phyloP scores from a whole-genome alignment of 2,888 invertebrate genomes.

The Craniophora ligustri region DNA sequence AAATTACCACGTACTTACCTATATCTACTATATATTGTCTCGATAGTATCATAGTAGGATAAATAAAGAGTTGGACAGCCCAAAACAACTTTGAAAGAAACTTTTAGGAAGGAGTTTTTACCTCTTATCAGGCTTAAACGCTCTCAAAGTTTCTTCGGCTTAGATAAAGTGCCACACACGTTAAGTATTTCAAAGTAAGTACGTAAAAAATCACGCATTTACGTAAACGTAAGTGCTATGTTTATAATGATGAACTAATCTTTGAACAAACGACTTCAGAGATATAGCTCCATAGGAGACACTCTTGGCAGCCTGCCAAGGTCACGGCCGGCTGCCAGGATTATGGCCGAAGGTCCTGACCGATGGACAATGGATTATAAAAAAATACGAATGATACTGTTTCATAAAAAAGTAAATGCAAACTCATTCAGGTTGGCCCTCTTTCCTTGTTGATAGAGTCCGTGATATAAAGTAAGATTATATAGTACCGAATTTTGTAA shows the following conservation, averaged over 20 bases:
- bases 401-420: slow-evolving; percentile 51
- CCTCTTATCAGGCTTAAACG: neutral
- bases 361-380: slow-evolving; percentile 49
- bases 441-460: slow-evolving; percentile 20
- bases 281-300: too few relatives aligned
- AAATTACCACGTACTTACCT: neutral
- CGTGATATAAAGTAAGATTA: slow-evolving; percentile 23
- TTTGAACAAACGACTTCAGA: slow-evolving; percentile 9
- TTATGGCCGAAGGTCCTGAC: slow-evolving; percentile 26
- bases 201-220: neutral
- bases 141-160: neutral
- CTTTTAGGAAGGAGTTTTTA: neutral
- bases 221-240: slow-evolving; percentile 4
- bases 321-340: slow-evolving; percentile 39
- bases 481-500: slow-evolving; percentile 14
- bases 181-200: neutral
- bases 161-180: neutral
- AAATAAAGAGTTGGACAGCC: neutral
- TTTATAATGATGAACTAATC: slow-evolving; percentile 8
- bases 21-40: too few relatives aligned
- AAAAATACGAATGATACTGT: slow-evolving; percentile 64
- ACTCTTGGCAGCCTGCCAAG: too few relatives aligned
- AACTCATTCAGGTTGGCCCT: slow-evolving; percentile 51
- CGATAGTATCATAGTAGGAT: too few relatives aligned
- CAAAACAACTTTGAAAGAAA: neutral